Evolutionary conservation across 2,888 invertebrate species (phyloP).

Genomic region (Hyposoter didymator): DNA sequence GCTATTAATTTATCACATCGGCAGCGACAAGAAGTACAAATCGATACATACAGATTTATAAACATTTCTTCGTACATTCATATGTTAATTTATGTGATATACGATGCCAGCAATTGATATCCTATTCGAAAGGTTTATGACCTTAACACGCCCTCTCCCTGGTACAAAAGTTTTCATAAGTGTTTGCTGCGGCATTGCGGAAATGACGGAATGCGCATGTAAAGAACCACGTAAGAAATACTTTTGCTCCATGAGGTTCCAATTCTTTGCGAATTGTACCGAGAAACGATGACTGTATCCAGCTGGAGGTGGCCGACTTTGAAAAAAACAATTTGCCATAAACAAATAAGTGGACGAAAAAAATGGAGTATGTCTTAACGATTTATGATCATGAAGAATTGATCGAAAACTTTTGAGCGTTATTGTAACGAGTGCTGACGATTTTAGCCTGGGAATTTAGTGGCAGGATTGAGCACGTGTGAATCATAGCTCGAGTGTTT

Average conservation of each 20-base stretch:
- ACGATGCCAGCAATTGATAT: slow-evolving; percentile 8
- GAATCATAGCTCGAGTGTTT: slow-evolving; percentile 49
- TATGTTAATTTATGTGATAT: neutral
- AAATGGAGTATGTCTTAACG: neutral
- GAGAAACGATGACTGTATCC: neutral
- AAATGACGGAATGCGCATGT: slow-evolving; percentile 24
- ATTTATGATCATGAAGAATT: neutral
- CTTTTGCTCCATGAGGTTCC: neutral
- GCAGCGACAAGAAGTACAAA: slow-evolving; percentile 16
- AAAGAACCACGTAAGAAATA: neutral
- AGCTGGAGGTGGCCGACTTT: neutral
- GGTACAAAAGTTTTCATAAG: neutral
- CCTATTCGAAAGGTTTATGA: slow-evolving; percentile 50
- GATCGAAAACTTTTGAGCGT: neutral
- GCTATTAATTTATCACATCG: slow-evolving; percentile 5
- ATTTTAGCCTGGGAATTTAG: neutral
- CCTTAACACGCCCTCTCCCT: neutral
- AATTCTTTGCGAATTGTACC: slow-evolving; percentile 11
- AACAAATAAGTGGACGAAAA: too few species aligned
- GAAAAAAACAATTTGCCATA: neutral
- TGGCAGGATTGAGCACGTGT: slow-evolving; percentile 14
- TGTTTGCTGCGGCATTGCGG: slow-evolving; percentile 15
- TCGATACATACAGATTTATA: slow-evolving; percentile 7
- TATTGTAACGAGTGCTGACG: neutral
- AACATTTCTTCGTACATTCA: slow-evolving; percentile 9